Conservation (phyloP, 2,113 vertebrate genomes). For the Ia io region DNA sequence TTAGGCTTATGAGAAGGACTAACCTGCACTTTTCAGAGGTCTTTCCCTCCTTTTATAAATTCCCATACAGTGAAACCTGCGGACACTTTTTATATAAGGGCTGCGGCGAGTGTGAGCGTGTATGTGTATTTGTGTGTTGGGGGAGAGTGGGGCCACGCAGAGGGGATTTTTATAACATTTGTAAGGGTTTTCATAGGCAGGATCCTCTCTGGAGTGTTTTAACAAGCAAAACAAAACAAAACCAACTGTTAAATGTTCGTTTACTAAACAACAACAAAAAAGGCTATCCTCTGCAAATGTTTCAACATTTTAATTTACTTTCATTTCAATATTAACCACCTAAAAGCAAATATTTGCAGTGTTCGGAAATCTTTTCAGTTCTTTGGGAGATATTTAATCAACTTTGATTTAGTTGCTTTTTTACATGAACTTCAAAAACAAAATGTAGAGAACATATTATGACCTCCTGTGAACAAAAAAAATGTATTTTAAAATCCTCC, state of each 20-base stretch:
- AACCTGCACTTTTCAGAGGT: slow-evolving; percentile 40
- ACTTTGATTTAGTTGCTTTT: not conserved
- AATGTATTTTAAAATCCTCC: slow-evolving; percentile 34
- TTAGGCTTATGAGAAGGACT: slow-evolving; percentile 55
- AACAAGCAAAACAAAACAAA: slow-evolving; percentile 17
- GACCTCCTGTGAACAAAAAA: slow-evolving; percentile 1
- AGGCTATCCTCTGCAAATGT: not conserved
- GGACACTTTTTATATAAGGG: slow-evolving; percentile 39
- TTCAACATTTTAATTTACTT: slow-evolving; percentile 53
- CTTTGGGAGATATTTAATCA: slow-evolving; percentile 17
- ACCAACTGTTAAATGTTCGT: not conserved
- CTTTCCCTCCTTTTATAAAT: slow-evolving; percentile 55
- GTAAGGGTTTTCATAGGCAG: slow-evolving; percentile 22
- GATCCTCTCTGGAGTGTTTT: slow-evolving; percentile 17
- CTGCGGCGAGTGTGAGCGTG: not conserved
- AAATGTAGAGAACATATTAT: slow-evolving; percentile 24
- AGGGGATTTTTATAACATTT: not conserved
- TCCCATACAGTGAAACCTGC: slow-evolving; percentile 56
- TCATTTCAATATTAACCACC: slow-evolving; percentile 9
- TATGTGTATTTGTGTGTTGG: not conserved
- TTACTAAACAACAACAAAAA: slow-evolving; percentile 1
- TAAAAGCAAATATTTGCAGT: slow-evolving; percentile 10
- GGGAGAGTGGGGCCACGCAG: not conserved
- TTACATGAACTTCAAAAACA: slow-evolving; percentile 40
- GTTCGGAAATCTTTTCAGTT: slow-evolving; percentile 10